Percentiles rank a stretch among this genome's conserved stretches.
These are phyloP conservation scores for Eleginops maclovinus DNA, from an alignment of 2,113 vertebrate genomes.

Conservation along the genomic window DNA sequence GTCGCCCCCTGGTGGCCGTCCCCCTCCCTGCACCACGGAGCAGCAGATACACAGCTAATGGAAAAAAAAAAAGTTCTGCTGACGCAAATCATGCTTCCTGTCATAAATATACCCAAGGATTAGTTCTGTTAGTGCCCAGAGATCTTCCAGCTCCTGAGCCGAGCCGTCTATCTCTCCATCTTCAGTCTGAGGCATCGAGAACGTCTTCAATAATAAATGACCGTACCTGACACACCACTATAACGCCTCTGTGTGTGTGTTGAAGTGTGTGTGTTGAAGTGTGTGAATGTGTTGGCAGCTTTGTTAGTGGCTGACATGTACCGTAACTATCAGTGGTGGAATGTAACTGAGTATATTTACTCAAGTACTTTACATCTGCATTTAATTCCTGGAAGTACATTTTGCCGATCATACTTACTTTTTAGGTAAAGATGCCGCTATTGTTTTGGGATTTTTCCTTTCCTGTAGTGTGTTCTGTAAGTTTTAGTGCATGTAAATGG, in stretches of 20 bases:
- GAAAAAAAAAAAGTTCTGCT: constrained; percentile 57
- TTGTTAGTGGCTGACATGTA: not conserved
- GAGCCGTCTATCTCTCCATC: constrained; percentile 9
- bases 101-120: constrained; percentile 73
- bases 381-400: no score
- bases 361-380: no score
- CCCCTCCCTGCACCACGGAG: constrained; percentile 9
- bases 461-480: no score
- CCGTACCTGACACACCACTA: not conserved
- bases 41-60: constrained; percentile 46
- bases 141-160: constrained; percentile 23
- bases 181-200: constrained; percentile 20
- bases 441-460: no score
- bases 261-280: no score
- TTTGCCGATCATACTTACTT: no score
- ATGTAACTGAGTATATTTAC: no score
- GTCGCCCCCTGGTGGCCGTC: constrained; percentile 61
- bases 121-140: constrained; percentile 37
- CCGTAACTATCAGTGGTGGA: no score
- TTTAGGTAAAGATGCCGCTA: no score
- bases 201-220: constrained; percentile 34
- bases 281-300: not conserved
- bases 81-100: constrained; percentile 75
- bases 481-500: no score
- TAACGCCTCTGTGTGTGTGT: not conserved